These are phyloP conservation scores for Carcina quercana DNA, from an alignment of 2,888 invertebrate species.

Conservation along the genomic window DNA sequence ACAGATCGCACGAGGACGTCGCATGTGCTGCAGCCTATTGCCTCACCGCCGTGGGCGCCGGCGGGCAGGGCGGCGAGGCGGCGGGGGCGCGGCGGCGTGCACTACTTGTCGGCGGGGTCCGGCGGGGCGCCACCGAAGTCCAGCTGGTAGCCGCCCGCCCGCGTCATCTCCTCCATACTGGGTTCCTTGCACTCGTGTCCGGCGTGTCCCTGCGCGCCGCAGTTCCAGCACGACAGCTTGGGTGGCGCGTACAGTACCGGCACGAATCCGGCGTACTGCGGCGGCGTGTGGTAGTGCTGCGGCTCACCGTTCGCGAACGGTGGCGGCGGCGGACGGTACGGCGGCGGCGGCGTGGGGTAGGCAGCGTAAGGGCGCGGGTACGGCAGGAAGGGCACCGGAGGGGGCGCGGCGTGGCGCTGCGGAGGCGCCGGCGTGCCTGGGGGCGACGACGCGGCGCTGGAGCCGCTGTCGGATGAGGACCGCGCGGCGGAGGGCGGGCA, in stretches of 20 bases:
- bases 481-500: conserved; percentile 33
- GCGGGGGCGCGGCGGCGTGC: conserved; percentile 12
- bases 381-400: conserved; percentile 44
- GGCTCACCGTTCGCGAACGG: conserved; percentile 66
- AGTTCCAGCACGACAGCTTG: conserved; percentile 91
- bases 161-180: conserved; percentile 94
- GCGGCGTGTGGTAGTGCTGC: conserved; percentile 57
- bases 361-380: conserved; percentile 57
- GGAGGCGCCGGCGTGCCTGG: conserved; percentile 53
- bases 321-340: conserved; percentile 56
- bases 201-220: conserved; percentile 88
- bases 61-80: conserved; percentile 11
- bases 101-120: conserved; percentile 56
- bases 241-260: conserved; percentile 74
- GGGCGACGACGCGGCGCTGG: conserved; percentile 54
- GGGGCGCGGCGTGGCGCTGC: conserved; percentile 31
- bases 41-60: conserved; percentile 14
- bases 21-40: conserved; percentile 13
- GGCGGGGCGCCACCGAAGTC: conserved; percentile 75
- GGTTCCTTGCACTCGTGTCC: conserved; percentile 92
- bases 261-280: conserved; percentile 59
- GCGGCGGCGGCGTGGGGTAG: conserved; percentile 53
- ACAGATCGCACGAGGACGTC: conserved; percentile 20
- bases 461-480: conserved; percentile 63
- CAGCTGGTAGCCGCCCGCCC: conserved; percentile 79